Evolutionary conservation across 2,797 vertebrate species (phyloP), one percentile per base, ranked within the genome.

Genomic region (Lagodon rhomboides): DNA sequence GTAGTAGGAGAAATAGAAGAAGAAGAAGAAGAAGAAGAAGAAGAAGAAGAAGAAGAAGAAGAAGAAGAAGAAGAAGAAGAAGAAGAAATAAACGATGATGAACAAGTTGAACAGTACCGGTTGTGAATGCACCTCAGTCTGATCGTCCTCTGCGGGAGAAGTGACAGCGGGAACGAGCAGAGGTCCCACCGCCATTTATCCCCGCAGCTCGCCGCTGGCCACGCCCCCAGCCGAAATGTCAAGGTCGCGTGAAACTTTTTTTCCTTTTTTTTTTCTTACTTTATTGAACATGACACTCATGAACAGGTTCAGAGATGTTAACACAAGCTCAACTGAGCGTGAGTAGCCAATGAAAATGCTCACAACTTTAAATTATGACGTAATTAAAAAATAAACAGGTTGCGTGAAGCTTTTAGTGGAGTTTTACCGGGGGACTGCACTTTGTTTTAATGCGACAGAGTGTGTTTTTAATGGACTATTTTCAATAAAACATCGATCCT

Each of bases 171-270:
- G 78, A 51, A 43, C 30, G 50, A 72, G 41, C 17, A 0, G 18
- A 12, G 34, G 38, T 15, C 38, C 1, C 49, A 0, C 15, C 5
- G 15, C 2, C 0, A 20, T 87, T 82, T 90, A 90, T 85, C 9
- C 9, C 5, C 38, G 1, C 68, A 0, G 61, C 43, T 11, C 54
- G 17, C 54, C 22, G 7, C 5, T 17, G 59, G 65, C 0, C 84
- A 68, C 82, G 82, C 83, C 87, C 71, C 65, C 69, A 3, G 22
- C 0, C 64, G 7, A 11, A 38, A 10, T 20, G 75, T 75, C 75
- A 83, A 64, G 77, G 72, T 69, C 73, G 65, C 68, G 43, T 30
- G 63, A n/a, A 34, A 34, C 62, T 41, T 43, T 17, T 34, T 34
- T 34, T 34, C 4, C 27, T 27, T 27, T 27, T 4, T 27, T 34